Evolutionary conservation across 2,113 vertebrate species (phyloP), one percentile per base, ranked within the genome.

Genomic region (Odobenus rosmarus): DNA sequence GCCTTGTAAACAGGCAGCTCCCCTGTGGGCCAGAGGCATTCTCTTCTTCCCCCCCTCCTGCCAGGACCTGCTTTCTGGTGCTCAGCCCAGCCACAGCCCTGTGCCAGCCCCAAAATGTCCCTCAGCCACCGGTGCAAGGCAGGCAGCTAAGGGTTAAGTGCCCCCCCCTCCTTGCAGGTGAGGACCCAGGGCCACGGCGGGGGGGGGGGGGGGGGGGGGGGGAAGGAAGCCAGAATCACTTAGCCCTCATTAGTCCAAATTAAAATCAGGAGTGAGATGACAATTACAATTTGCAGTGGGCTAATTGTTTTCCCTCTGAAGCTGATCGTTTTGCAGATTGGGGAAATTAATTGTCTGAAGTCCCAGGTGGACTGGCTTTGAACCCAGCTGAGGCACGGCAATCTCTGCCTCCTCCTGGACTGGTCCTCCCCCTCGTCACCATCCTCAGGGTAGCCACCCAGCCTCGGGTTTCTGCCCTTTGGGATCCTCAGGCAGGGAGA

Each of bases 241-340:
- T 98, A 98, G 98, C 93, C 96, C 97, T 99, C 98, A 98, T 99
- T 98, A 99, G 98, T 97, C 84, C 98, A 98, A 99, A 99, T 99
- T 99, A 99, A 98, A 98, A 98, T 98, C 98, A 98, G 98, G 98
- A 99, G 98, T 86, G 98, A 99, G 98, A 98, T 98, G 98, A 99
- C 98, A 99, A 98, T 99, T 98, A 96, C 98, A 98, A 98, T 99
- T 98, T 99, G 98, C 97, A 98, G 88, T 97, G 87, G 69, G 96
- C 95, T 98, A 98, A 99, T 98, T 98, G 98, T 98, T 98, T 98
- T 98, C 53, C 96, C 96, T 98, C 97, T 21, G 98, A 96, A 98
- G 98, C 98, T 91, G 98, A 98, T 98, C 13, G 4, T 67, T 96
- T 96, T 19, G 95, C 97, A 97, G 98, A 99, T 97, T 96, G 98